Evolutionary conservation across 1,140 invertebrate genomes (phyloP), one percentile per base, ranked within the genome.

Genomic region (Anagrus nilaparvatae): DNA sequence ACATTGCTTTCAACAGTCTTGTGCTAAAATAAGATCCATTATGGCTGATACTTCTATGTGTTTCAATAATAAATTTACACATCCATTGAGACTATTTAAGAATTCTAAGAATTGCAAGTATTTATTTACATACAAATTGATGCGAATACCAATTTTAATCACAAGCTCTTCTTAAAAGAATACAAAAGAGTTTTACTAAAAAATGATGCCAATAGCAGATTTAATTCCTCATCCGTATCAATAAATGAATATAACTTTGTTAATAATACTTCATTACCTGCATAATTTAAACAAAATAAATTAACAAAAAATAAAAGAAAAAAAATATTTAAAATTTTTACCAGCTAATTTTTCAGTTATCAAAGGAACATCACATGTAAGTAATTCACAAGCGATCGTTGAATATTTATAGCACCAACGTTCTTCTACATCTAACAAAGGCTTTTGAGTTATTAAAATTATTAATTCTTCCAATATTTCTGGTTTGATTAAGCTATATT

Each of bases 1-100:
- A 35, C n/a, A 19, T 36, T 34, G 5, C n/a, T 27, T 25, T 35
- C 36, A 30, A 43, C 29, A 40, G 23, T 35, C 13, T 47, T 25
- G n/a, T n/a, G n/a, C n/a, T 47, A 91, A 76, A 49, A 94, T 77
- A 43, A 94, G 76, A 76, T 97, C 92, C 78, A 93, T 93, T 54
- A 97, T 89, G 48, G 93, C 89, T 13, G 91, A 96, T 23, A 91
- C 95, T 52, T 87, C 82, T 53, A 97, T 77, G 69, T 97, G 92
- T 54, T 83, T 78, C 48, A 95, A 70, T 50, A 95, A 71, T 55
- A 84, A 74, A 50, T 83, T 76, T 58, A 97, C 75, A 74, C 94
- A 93, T 61, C 85, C 82, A 47, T 82, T 78, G 61, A 81, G 80
- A 47, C 76, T 76, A 71, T 91, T 88, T 53, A 95, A 77, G 75